A percentile compares a stretch with the other conserved stretches of the same genome.
Conservation (phyloP, 2,113 vertebrate genomes). For the Oenanthe oenanthe region DNA sequence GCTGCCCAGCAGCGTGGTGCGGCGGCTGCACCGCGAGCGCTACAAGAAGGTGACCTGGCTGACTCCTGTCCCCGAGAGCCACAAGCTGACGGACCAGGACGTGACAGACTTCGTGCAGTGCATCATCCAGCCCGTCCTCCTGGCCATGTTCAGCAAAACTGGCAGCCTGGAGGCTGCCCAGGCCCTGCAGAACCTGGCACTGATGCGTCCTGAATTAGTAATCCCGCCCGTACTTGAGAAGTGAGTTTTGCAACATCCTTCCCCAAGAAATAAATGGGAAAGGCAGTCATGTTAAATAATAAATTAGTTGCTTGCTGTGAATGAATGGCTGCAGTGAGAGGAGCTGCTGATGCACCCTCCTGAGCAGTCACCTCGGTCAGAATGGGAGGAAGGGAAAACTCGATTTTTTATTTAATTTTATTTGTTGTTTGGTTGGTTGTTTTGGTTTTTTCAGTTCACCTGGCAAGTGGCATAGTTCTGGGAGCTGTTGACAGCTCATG, state of each 20-base stretch:
- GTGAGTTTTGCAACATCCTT: constrained; percentile 72
- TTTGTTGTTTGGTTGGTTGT: not conserved
- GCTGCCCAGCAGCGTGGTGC: constrained; percentile 89
- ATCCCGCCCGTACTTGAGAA: constrained; percentile 97
- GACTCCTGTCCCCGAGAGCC: constrained; percentile 89
- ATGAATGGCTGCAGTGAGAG: not conserved
- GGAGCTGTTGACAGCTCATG: not conserved
- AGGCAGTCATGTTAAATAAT: not conserved
- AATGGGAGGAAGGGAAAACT: not conserved
- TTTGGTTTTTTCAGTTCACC: no score
- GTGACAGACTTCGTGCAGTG: constrained; percentile 94
- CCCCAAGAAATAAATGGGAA: not conserved
- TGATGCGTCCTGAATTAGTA: constrained; percentile 96
- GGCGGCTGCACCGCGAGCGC: constrained; percentile 92
- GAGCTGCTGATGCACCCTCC: not conserved
- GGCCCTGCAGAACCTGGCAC: constrained; percentile 94
- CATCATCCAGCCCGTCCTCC: constrained; percentile 95
- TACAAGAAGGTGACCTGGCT: constrained; percentile 93
- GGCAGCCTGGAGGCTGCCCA: constrained; percentile 97
- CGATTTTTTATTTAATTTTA: not conserved
- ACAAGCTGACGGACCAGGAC: constrained; percentile 93
- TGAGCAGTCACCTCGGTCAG: not conserved
- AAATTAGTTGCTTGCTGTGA: not conserved
- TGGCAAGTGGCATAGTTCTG: not conserved
- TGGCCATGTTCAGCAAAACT: constrained; percentile 99